Evolutionary conservation across 2,113 vertebrate genomes (phyloP).

Genomic region (Rhinoptilus africanus): DNA sequence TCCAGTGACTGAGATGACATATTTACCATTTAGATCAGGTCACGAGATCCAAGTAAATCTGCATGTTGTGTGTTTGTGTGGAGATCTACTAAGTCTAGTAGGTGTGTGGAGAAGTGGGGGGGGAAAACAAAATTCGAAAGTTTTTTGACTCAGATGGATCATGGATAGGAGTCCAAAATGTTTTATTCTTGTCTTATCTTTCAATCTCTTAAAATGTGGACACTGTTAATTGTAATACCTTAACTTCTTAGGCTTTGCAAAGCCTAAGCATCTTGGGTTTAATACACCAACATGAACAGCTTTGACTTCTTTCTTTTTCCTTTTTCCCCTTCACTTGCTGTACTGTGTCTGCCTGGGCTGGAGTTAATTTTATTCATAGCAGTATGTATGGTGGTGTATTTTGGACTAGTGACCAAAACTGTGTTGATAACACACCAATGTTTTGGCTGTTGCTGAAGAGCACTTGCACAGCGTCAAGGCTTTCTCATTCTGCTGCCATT

Average conservation of each 20-base stretch:
- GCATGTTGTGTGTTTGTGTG: background rate
- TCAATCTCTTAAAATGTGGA: background rate
- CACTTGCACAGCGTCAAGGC: background rate
- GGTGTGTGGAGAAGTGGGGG: too few species aligned
- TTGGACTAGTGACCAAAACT: background rate
- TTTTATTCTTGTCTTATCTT: background rate
- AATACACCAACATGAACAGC: background rate
- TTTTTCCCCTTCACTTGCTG: background rate
- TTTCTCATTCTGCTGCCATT: background rate
- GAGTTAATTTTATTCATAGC: background rate
- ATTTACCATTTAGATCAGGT: background rate
- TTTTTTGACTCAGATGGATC: background rate
- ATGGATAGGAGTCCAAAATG: background rate
- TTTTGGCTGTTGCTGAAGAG: background rate
- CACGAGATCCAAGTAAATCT: background rate
- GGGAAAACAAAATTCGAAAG: rapidly evolving
- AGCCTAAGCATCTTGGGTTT: background rate
- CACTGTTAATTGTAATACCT: background rate
- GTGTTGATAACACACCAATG: background rate
- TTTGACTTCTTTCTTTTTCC: background rate
- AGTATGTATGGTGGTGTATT: background rate
- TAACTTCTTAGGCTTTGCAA: background rate
- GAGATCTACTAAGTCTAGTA: background rate
- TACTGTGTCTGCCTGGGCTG: background rate
- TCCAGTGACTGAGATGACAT: background rate